Evolutionary conservation across 2,888 invertebrate genomes (phyloP).

Genomic region (Epinotia nisella): DNA sequence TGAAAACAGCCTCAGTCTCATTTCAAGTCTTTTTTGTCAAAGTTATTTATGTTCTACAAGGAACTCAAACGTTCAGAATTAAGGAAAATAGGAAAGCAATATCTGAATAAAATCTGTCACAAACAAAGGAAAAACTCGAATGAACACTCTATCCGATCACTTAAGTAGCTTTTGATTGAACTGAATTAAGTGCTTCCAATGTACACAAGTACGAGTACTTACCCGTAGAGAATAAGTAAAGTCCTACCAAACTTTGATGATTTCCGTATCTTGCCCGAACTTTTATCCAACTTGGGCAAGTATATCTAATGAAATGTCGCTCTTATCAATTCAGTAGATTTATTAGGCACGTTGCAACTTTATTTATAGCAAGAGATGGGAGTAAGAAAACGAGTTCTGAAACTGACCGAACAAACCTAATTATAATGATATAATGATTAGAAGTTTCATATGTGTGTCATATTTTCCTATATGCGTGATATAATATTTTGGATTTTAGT

Average conservation of each 20-base stretch:
- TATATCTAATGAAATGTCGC: conserved; percentile 44
- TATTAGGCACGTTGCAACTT: conserved; percentile 40
- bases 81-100: background rate
- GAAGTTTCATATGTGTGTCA: background rate
- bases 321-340: conserved; percentile 38
- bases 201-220: conserved; percentile 17
- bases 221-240: conserved; percentile 38
- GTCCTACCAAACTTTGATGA: conserved; percentile 28
- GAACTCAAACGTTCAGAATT: background rate
- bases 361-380: conserved; percentile 27
- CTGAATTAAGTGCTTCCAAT: conserved; percentile 21
- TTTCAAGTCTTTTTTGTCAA: no score
- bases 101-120: background rate
- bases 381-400: conserved; percentile 25
- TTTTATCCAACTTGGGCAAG: conserved; percentile 38
- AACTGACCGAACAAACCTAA: conserved; percentile 20
- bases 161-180: conserved; percentile 7
- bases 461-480: background rate
- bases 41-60: no score
- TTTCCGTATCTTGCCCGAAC: conserved; percentile 43
- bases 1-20: no score
- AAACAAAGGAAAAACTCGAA: background rate
- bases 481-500: no score
- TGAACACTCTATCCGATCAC: background rate
- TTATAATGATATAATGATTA: conserved; percentile 11